Conservation (phyloP, 2,888 invertebrate genomes). For the Coenonympha glycerion region DNA sequence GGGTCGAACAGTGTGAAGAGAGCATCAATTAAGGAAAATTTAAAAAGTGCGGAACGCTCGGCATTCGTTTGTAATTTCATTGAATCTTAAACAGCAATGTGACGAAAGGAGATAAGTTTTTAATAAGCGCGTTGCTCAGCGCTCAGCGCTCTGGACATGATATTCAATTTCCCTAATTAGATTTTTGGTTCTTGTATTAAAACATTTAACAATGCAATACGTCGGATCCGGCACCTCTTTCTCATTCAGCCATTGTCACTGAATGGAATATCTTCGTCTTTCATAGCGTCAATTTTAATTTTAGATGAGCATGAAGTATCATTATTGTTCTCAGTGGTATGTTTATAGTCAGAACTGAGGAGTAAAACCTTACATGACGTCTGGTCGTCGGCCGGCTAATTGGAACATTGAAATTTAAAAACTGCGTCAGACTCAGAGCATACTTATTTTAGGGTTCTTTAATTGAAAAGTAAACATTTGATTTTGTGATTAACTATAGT, state of each 20-base stretch:
- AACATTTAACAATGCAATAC: slow-evolving; percentile 30
- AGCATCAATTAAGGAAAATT: neutral
- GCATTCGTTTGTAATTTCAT: slow-evolving; percentile 21
- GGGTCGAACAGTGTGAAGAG: neutral
- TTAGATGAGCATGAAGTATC: slow-evolving; percentile 32
- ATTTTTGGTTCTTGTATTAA: slow-evolving; percentile 31
- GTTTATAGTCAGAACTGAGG: slow-evolving; percentile 29
- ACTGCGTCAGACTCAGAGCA: slow-evolving; percentile 21
- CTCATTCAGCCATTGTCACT: slow-evolving; percentile 30
- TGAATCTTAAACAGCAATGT: slow-evolving; percentile 20
- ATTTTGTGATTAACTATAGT: too few relatives aligned
- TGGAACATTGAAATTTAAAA: slow-evolving; percentile 31
- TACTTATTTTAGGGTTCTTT: slow-evolving; percentile 13
- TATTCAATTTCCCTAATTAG: slow-evolving; percentile 43
- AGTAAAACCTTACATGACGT: slow-evolving; percentile 21
- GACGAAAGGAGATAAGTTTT: slow-evolving; percentile 8
- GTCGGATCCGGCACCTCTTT: slow-evolving; percentile 22
- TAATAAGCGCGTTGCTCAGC: neutral
- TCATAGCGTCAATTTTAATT: slow-evolving; percentile 30
- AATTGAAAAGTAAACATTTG: neutral
- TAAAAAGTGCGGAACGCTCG: slow-evolving; percentile 9
- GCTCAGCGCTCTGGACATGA: slow-evolving; percentile 22
- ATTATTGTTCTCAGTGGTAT: slow-evolving; percentile 30
- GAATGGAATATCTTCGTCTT: slow-evolving; percentile 26
- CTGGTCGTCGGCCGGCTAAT: slow-evolving; percentile 27